phyloP scores from a whole-genome alignment of 1,140 invertebrate species.

The Cydia amplana region DNA sequence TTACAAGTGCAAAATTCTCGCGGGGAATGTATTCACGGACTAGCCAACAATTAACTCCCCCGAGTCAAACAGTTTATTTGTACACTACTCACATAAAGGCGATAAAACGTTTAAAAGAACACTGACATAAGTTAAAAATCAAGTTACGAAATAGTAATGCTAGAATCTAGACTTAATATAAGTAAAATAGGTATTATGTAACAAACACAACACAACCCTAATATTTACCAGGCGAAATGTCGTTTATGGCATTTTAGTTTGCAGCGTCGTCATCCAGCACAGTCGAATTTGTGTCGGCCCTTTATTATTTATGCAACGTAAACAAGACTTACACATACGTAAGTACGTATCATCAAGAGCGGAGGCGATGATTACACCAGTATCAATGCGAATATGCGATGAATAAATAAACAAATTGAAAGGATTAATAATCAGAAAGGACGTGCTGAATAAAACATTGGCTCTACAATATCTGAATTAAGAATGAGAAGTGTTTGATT shows the following conservation, averaged over 20 bases:
- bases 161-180: not conserved
- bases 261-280: not conserved
- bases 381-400: constrained; percentile 15
- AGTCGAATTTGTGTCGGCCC: constrained; percentile 5
- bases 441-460: constrained; percentile 4
- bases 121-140: not conserved
- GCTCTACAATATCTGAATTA: not conserved
- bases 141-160: not conserved
- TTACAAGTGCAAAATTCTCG: constrained; percentile 6
- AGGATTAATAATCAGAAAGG: not conserved
- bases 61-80: constrained; percentile 15
- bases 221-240: not conserved
- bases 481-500: not conserved
- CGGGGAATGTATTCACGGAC: constrained; percentile 8
- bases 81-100: not conserved
- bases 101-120: not conserved
- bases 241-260: not conserved
- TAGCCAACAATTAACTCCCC: constrained; percentile 25
- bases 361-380: constrained; percentile 23
- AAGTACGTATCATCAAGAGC: not conserved
- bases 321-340: constrained; percentile 14
- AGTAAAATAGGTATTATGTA: not conserved
- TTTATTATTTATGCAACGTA: constrained; percentile 29
- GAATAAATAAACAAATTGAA: constrained; percentile 25
- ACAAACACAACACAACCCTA: too few relatives aligned